Evolutionary conservation across 2,797 vertebrate species (phyloP).

Genomic region (Lateolabrax maculatus): DNA sequence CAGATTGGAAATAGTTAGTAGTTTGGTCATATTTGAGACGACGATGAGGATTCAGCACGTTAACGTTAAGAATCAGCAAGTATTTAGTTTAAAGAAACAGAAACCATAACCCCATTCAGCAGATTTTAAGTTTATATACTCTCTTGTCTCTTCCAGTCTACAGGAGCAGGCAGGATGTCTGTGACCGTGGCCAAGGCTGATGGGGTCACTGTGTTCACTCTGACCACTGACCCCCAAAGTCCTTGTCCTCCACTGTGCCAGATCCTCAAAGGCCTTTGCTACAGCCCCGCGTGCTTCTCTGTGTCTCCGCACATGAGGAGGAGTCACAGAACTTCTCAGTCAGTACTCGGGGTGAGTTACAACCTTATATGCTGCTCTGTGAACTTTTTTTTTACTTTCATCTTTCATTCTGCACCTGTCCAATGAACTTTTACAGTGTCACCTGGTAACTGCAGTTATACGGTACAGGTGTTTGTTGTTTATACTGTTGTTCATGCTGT

Average conservation of each 20-base stretch:
- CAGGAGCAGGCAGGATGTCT: constrained; percentile 71
- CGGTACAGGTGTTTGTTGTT: neutral
- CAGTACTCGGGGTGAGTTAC: constrained; percentile 71
- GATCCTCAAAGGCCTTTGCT: constrained; percentile 76
- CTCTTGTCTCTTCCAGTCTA: constrained; percentile 4
- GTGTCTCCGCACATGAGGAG: constrained; percentile 63
- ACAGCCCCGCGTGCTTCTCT: constrained; percentile 70
- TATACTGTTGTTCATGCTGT: neutral
- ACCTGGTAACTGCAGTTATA: neutral
- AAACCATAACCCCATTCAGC: too few relatives aligned
- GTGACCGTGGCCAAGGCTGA: constrained; percentile 58
- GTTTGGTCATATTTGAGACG: too few relatives aligned
- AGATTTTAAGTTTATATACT: neutral
- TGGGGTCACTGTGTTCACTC: constrained; percentile 76
- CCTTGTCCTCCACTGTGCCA: constrained; percentile 76
- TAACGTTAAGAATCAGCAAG: too few relatives aligned
- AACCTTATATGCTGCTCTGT: neutral
- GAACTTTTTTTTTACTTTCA: neutral
- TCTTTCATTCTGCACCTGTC: neutral
- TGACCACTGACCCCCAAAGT: constrained; percentile 72
- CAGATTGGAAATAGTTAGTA: too few relatives aligned
- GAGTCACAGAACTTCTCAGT: constrained; percentile 41
- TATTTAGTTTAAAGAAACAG: neutral
- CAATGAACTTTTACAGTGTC: neutral
- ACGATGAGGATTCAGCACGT: too few relatives aligned